Base-by-base conservation (phyloP, 2,113 vertebrate genomes). In the Pica pica region DNA sequence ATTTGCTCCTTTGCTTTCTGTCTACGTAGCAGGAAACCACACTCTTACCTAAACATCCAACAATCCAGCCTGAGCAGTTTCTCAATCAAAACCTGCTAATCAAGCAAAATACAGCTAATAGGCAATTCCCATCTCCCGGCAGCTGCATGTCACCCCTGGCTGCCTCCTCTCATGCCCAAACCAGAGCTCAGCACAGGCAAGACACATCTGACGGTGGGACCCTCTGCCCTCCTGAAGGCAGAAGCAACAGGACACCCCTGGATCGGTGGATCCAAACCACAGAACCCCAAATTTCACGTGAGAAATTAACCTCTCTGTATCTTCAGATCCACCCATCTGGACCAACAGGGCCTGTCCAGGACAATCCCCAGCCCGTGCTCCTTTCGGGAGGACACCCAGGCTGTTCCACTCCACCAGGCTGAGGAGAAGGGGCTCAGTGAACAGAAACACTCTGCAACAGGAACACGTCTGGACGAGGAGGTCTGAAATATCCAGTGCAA, bases 291-390 rank as follows among this genome's bases (percentile, higher is more conserved):
- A 79, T 74, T 93, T 90, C 41, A 1, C 15, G 47, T 13, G 41
- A 95, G 73, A 87, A 96, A 96, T 37, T 67, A 69, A 90, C 49
- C 44, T 78, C 69, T 80, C 74, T 95, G 90, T 85, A 87, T 84
- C 80, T 96, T 95, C 91, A 96, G 84, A 96, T 79, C 87, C 91
- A 94, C 77, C 68, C 73, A 83, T 78, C 68, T 59, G 70, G 35
- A 79, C 50, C 53, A 91, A 75, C 4, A 47, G 59, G 42, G 49
- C 57, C 42, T 87, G 44, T 77, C 30, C 37, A 75, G 55, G 59
- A 69, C 73, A 75, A 59, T 27, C 8, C n/a, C 61, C 83, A 75
- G 77, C 28, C 79, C 92, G 52, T 10, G 16, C 8, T 55, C 68
- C 17, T 53, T 59, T 41, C 0, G 0, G 74, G 20, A 96, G 55